phyloP scores from a whole-genome alignment of 2,113 vertebrate genomes.

The Pluvialis apricaria region DNA sequence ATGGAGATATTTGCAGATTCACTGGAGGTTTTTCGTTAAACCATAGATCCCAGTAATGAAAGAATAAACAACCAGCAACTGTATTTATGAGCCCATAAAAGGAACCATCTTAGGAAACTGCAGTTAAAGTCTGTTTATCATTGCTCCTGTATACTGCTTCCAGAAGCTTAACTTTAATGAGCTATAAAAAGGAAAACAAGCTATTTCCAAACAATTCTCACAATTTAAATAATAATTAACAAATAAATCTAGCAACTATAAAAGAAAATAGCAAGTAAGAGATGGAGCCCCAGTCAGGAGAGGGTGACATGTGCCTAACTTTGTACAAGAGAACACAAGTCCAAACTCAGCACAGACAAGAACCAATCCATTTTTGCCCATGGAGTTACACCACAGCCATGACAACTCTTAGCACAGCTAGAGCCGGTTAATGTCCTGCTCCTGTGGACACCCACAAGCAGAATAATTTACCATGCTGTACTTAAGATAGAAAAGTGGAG shows the following conservation, averaged over 20 bases:
- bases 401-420: background rate
- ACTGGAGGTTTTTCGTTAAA: background rate
- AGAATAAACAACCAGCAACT: constrained; percentile 23
- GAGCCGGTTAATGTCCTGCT: background rate
- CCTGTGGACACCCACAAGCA: rapidly evolving
- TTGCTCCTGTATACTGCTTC: background rate
- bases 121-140: constrained; percentile 53
- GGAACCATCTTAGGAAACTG: constrained; percentile 14
- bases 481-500: background rate
- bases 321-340: background rate
- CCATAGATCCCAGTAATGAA: constrained; percentile 20
- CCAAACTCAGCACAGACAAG: background rate
- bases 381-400: background rate
- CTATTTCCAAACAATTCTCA: constrained; percentile 29
- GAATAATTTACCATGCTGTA: background rate
- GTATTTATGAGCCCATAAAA: constrained; percentile 58
- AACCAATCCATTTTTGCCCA: background rate
- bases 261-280: background rate
- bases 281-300: background rate
- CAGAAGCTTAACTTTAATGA: constrained; percentile 48
- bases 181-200: constrained; percentile 40
- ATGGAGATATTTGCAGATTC: background rate
- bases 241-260: constrained; percentile 41
- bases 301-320: background rate
- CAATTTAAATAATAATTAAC: constrained; percentile 55